phyloP scores from a whole-genome alignment of 2,888 invertebrate species.

The Troglohyphantes excavatus region DNA sequence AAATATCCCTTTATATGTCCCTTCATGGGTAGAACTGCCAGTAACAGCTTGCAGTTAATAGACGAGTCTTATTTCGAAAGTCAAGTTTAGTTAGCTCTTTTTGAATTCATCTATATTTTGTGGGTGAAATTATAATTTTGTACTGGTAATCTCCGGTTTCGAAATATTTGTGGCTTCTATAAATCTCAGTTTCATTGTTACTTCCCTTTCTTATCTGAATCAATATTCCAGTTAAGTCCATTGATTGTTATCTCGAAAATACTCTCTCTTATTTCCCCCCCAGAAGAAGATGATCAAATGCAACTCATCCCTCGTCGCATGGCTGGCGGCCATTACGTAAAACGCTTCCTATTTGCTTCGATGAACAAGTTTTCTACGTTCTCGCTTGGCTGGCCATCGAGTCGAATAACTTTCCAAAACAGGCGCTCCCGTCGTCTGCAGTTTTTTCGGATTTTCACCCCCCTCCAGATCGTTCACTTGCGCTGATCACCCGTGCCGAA shows the following conservation, averaged over 20 bases:
- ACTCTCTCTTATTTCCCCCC: background rate
- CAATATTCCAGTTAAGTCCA: too few relatives aligned
- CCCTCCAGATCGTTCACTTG: slow-evolving; percentile 7
- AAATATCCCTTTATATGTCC: too few relatives aligned
- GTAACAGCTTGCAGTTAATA: too few relatives aligned
- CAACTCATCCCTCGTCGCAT: background rate
- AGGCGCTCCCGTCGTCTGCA: background rate
- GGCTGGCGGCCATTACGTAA: background rate
- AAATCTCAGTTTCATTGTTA: too few relatives aligned
- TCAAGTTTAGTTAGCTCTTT: too few relatives aligned
- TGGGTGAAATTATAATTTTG: too few relatives aligned
- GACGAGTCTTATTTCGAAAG: too few relatives aligned
- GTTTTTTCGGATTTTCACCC: slow-evolving; percentile 20
- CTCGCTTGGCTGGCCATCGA: background rate
- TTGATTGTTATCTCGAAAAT: background rate
- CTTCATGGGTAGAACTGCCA: too few relatives aligned
- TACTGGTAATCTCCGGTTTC: too few relatives aligned
- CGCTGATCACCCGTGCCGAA: slow-evolving; percentile 42
- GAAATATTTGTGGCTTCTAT: too few relatives aligned
- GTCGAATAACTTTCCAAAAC: background rate
- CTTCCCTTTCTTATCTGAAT: too few relatives aligned
- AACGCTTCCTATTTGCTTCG: slow-evolving; percentile 1
- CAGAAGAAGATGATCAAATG: background rate
- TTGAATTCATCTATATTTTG: too few relatives aligned
- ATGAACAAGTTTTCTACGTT: slow-evolving; percentile 1